A percentile compares a stretch with the other conserved stretches of the same genome.
Evolutionary conservation across 2,888 invertebrate genomes (phyloP).

Genomic region (Halictus quadricinctus): DNA sequence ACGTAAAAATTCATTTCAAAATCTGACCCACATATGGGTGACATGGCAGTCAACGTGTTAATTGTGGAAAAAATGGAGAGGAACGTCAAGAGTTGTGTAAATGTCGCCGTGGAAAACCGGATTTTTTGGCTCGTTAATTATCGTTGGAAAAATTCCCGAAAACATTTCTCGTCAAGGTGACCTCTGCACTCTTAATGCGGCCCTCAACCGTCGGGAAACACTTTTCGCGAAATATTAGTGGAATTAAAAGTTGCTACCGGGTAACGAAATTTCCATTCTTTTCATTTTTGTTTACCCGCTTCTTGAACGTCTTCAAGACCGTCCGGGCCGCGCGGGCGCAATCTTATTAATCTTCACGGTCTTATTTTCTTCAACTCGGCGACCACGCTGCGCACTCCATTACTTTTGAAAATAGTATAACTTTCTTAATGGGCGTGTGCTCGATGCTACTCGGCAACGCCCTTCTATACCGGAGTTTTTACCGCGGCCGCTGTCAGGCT

Average conservation of each 20-base stretch:
- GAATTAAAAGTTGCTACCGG: not conserved
- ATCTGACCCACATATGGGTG: too few relatives aligned
- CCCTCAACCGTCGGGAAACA: not conserved
- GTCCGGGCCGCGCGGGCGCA: not conserved
- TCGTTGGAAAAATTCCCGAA: not conserved
- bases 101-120: too few relatives aligned
- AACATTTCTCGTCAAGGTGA: not conserved
- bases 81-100: too few relatives aligned
- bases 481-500: not conserved
- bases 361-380: not conserved
- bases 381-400: not conserved
- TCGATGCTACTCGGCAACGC: not conserved
- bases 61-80: too few relatives aligned
- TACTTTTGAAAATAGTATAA: slow-evolving; percentile 11
- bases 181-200: not conserved
- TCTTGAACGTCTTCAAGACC: not conserved
- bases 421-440: not conserved
- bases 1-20: too few relatives aligned
- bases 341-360: slow-evolving; percentile 7
- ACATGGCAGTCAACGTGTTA: too few relatives aligned
- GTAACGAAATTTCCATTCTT: not conserved
- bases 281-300: not conserved
- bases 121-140: too few relatives aligned
- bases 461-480: not conserved
- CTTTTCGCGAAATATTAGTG: slow-evolving; percentile 7